Evolutionary conservation across 2,113 vertebrate genomes (phyloP), one percentile per base, ranked within the genome.

Genomic region (Nothoprocta pentlandii): DNA sequence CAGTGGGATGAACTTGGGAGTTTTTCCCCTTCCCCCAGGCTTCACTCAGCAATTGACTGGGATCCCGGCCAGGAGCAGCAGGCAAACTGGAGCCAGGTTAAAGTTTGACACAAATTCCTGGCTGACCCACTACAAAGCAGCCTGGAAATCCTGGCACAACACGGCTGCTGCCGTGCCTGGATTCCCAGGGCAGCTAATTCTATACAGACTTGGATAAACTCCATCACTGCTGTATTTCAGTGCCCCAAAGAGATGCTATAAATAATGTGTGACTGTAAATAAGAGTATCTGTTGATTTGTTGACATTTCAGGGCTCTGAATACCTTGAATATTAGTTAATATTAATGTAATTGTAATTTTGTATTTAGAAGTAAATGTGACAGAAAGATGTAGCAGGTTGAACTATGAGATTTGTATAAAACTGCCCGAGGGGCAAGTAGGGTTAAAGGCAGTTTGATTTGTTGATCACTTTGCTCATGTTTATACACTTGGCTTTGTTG

Each of bases 91-190:
- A 88, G 70, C 36, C 0, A 13, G 6, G 0, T 28, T 58, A 53
- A 47, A 16, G 14, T 74, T 90, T 87, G 20, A 39, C 17, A 23
- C 2, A 10, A 68, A 92, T 79, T 92, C 82, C 80, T 64, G 74
- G 39, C 62, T 2, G 62, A 16, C 19, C 10, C 36, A 94, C 88
- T 23, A 94, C 88, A 95, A 96, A 96, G 94, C 89, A 21, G 42
- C 88, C 75, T 82, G 63, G 30, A 82, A 94, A 53, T 36, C 69
- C n/a, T 44, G 75, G 30, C 56, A 78, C 9, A 26, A 7, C 15
- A 9, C 1, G 14, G 53, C 42, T 67, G 23, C 59, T 25, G 63
- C 34, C 64, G 76, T 66, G 56, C 20, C 46, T 63, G 10, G 11
- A 23, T 54, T 54, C n/a, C 41, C 32, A 16, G 5, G 5, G 9